Evolutionary conservation across 2,113 vertebrate species (phyloP).

Genomic region (Neotragus pygmaeus): DNA sequence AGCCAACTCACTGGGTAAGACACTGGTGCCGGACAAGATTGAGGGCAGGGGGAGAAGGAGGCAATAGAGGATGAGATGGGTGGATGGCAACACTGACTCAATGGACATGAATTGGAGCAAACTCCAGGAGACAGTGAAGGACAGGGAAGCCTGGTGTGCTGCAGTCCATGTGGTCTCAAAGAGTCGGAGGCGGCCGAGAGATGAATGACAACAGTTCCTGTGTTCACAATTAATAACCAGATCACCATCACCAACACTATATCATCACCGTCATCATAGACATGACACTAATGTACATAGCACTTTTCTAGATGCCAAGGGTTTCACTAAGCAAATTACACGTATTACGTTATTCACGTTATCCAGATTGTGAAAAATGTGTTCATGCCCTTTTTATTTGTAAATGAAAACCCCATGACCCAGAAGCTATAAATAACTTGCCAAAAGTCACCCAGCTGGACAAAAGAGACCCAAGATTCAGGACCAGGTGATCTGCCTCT

Average conservation of each 20-base stretch:
- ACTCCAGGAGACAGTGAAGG: background rate
- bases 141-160: background rate
- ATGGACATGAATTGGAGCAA: background rate
- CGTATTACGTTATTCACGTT: background rate
- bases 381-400: background rate
- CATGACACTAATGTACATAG: background rate
- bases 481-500: background rate
- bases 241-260: background rate
- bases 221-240: background rate
- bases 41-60: background rate
- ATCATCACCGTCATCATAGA: background rate
- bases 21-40: background rate
- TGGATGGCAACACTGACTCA: background rate
- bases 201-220: background rate
- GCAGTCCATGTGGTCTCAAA: background rate
- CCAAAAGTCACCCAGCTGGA: background rate
- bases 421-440: background rate
- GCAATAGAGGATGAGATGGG: background rate
- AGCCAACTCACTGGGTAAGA: background rate
- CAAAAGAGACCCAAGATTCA: background rate
- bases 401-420: background rate
- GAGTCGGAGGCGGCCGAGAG: background rate
- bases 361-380: background rate
- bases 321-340: background rate
- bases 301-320: background rate